phyloP scores from a whole-genome alignment of 1,140 invertebrate species.

The Calliopsis andreniformis region DNA sequence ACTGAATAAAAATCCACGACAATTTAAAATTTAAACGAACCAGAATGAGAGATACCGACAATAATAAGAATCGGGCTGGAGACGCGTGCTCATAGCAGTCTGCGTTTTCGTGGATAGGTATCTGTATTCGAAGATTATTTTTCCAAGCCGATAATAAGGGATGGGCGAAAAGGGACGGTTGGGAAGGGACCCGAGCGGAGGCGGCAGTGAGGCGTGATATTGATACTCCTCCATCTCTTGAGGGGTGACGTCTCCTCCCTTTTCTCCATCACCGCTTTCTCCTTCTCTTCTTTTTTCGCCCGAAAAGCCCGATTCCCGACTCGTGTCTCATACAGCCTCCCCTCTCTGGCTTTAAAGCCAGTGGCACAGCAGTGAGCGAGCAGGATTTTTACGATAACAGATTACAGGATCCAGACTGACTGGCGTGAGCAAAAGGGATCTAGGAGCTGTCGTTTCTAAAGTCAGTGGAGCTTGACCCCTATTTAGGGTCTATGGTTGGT shows the following conservation, averaged over 20 bases:
- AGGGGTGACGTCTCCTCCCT: slow-evolving; percentile 68
- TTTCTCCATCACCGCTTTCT: slow-evolving; percentile 37
- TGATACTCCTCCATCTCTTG: slow-evolving; percentile 73
- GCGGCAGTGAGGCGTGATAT: slow-evolving; percentile 75
- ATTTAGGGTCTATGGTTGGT: not conserved
- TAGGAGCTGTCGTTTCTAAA: slow-evolving; percentile 49
- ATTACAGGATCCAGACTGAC: slow-evolving; percentile 60
- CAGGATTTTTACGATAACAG: slow-evolving; percentile 74
- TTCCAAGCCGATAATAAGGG: slow-evolving; percentile 72
- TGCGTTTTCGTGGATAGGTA: slow-evolving; percentile 32
- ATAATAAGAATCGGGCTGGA: not conserved
- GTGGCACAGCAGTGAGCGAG: slow-evolving; percentile 59
- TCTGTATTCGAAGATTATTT: slow-evolving; percentile 72
- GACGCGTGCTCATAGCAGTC: no score
- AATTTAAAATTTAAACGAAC: no score
- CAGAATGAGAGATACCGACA: not conserved
- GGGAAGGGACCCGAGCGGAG: slow-evolving; percentile 57
- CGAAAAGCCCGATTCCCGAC: slow-evolving; percentile 23
- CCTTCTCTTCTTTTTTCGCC: not conserved
- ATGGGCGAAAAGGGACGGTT: slow-evolving; percentile 45
- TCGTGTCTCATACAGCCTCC: slow-evolving; percentile 39
- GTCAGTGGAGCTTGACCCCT: slow-evolving; percentile 29
- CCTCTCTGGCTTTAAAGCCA: slow-evolving; percentile 45
- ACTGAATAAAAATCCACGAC: no score
- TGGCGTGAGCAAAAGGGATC: slow-evolving; percentile 56